Evolutionary conservation across 2,797 vertebrate species (phyloP), one percentile per base, ranked within the genome.

Genomic region (Chaetodon trifasciatus): DNA sequence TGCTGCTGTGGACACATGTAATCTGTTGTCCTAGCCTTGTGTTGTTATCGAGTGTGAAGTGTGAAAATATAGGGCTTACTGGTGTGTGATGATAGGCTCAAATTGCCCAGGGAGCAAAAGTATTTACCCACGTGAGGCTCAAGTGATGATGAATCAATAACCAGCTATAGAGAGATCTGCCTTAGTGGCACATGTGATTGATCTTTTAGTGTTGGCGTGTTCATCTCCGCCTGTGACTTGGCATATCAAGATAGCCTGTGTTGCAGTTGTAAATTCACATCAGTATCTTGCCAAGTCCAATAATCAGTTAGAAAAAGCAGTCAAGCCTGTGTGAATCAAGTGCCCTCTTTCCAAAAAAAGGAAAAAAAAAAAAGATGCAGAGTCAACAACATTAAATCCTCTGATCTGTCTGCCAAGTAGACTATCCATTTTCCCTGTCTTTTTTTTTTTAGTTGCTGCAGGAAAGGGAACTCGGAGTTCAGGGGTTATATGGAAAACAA

Each of bases 401-500:
- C 70, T 66, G 61, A 82, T 61, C 67, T 62, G 65, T 67, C 82
- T 88, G 89, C 81, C 86, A 89, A 83, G 68, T 39, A 64, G 49
- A 63, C 49, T 57, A 35, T 85, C 70, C 4, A 21, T 82, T 75
- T 80, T 67, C 78, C 67, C 42, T 39, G 16, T 72, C 19, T 61
- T 61, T 52, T 55, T 70, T 81, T 74, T 69, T 16, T 57, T 52
- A 37, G 50, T 37, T 75, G 52, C 75, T 67, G 68, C 49, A 61
- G 78, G 70, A 84, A 84, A 76, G 42, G 85, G 74, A 89, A 81
- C n/a, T 61, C 79, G 37, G 71, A 83, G 89, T 87, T 91, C 79
- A 83, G 39, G 21, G 81, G 72, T 91, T 81, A 82, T 81, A 84
- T 78, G 63, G 86, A 70, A 90, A 91, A 92, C 87, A 88, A 86